Conservation (phyloP, 1,140 invertebrate genomes). For the Trichoplusia ni region DNA sequence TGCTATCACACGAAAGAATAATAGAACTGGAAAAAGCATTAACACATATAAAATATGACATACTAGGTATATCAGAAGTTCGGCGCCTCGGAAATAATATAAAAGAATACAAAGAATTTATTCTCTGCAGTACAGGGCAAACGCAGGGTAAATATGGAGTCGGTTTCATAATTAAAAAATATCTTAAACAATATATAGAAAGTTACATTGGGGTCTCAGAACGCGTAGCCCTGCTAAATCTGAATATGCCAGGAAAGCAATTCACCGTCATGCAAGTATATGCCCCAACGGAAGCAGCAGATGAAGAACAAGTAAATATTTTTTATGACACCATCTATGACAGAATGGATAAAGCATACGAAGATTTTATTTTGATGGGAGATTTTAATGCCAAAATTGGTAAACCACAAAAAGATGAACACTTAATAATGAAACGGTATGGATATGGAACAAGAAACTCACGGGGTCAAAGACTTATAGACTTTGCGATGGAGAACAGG, state of each 20-base stretch:
- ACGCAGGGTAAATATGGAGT: slow-evolving; percentile 19
- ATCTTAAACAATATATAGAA: background rate
- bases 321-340: background rate
- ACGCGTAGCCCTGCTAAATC: background rate
- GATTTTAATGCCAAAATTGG: slow-evolving; percentile 21
- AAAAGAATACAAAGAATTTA: slow-evolving; percentile 22
- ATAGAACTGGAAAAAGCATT: background rate
- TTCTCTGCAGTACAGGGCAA: slow-evolving; percentile 15
- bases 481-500: slow-evolving; percentile 5
- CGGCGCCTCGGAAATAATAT: slow-evolving; percentile 1
- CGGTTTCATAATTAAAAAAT: slow-evolving; percentile 23
- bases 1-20: background rate
- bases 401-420: background rate
- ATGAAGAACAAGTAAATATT: background rate
- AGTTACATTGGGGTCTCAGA: background rate
- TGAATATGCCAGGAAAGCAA: background rate
- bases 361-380: slow-evolving; percentile 3
- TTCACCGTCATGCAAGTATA: background rate
- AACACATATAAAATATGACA: slow-evolving; percentile 1
- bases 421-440: background rate
- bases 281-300: background rate
- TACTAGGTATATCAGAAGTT: slow-evolving; percentile 14
- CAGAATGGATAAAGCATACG: background rate
- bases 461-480: slow-evolving; percentile 5
- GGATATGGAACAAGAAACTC: background rate